Evolutionary conservation across 2,797 vertebrate species (phyloP).

Genomic region (Coranthus polyacanthus): DNA sequence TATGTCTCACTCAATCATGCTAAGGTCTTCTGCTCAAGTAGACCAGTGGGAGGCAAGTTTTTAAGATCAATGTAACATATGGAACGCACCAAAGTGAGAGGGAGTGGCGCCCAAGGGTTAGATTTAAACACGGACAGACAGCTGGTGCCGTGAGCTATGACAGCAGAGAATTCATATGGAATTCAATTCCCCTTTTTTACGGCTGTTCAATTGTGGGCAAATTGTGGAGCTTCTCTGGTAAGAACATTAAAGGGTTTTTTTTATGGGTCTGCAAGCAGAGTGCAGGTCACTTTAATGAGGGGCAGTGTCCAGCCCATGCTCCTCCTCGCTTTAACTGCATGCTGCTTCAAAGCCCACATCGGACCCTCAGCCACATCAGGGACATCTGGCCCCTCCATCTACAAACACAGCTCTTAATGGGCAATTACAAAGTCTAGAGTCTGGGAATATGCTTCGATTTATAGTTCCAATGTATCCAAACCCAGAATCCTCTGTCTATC

Average conservation of each 20-base stretch:
- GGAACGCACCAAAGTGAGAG: constrained; percentile 66
- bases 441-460: constrained; percentile 79
- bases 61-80: constrained; percentile 78
- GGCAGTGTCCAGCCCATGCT: constrained; percentile 74
- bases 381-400: constrained; percentile 85
- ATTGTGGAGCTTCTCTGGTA: constrained; percentile 80
- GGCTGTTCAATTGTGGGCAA: constrained; percentile 73
- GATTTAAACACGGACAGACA: constrained; percentile 77
- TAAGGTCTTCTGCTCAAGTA: constrained; percentile 61
- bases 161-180: constrained; percentile 74
- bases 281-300: constrained; percentile 82
- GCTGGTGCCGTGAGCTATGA: constrained; percentile 78
- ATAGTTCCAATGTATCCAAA: constrained; percentile 78
- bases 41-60: constrained; percentile 69
- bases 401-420: constrained; percentile 82
- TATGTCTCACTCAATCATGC: constrained; percentile 77
- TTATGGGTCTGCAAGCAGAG: constrained; percentile 74
- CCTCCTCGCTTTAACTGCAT: constrained; percentile 67
- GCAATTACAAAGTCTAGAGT: constrained; percentile 81
- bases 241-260: constrained; percentile 82
- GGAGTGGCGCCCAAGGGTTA: constrained; percentile 66
- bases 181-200: constrained; percentile 75
- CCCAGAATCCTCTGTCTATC: constrained; percentile 81
- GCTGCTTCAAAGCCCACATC: constrained; percentile 58
- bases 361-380: constrained; percentile 76